phyloP scores from a whole-genome alignment of 2,113 vertebrate genomes.

The Xyrauchen texanus region DNA sequence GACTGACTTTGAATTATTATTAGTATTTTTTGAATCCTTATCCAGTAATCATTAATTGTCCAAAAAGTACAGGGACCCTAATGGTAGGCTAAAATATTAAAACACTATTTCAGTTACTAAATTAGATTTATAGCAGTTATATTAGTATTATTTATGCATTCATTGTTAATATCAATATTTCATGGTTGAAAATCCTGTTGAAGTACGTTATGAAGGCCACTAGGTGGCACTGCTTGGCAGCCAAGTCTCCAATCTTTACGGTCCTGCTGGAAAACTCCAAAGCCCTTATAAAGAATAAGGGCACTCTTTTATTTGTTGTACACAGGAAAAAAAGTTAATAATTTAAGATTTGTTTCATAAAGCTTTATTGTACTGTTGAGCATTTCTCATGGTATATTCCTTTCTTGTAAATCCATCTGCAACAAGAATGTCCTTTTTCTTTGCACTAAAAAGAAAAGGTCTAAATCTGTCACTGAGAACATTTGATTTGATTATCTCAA shows the following conservation, averaged over 20 bases:
- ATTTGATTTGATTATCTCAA: not conserved
- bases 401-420: constrained; percentile 8
- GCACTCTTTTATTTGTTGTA: not conserved
- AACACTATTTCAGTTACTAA: too few relatives aligned
- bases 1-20: too few relatives aligned
- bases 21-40: too few relatives aligned
- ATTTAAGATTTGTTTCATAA: constrained; percentile 17
- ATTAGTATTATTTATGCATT: not conserved
- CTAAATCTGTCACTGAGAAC: not conserved
- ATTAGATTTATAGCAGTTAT: too few relatives aligned
- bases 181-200: not conserved
- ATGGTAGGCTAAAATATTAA: too few relatives aligned
- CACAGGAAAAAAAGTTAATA: constrained; percentile 28
- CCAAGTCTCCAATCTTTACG: not conserved
- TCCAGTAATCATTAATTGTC: too few relatives aligned
- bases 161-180: too few relatives aligned
- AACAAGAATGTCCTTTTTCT: not conserved
- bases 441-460: too few relatives aligned
- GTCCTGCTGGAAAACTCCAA: not conserved
- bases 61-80: too few relatives aligned
- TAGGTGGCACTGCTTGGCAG: constrained; percentile 28
- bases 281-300: too few relatives aligned
- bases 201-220: constrained; percentile 30
- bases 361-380: too few relatives aligned
- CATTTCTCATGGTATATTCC: not conserved